A percentile compares a stretch with the other conserved stretches of the same genome.
Evolutionary conservation across 2,113 vertebrate genomes (phyloP).

Genomic region (Vireo altiloquus): DNA sequence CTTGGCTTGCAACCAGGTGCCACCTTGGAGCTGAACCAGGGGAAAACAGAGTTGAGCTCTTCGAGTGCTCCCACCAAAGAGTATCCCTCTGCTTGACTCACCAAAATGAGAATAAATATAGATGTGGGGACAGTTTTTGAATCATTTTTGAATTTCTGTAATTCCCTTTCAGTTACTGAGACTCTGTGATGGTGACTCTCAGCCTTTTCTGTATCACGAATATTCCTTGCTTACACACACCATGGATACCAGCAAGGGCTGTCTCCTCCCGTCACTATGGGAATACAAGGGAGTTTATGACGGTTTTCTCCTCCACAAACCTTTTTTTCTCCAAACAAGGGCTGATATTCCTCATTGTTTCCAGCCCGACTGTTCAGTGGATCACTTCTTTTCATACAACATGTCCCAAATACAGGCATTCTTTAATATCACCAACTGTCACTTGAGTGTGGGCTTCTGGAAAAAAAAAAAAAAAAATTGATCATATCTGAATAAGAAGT

Average conservation of each 20-base stretch:
- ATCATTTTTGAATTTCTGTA: not conserved
- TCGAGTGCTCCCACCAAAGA: not conserved
- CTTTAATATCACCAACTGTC: not conserved
- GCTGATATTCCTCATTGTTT: not conserved
- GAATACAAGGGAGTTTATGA: not conserved
- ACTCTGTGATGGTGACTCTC: not conserved
- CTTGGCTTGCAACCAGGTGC: not conserved
- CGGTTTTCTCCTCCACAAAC: not conserved
- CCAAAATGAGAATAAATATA: not conserved
- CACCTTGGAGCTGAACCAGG: not conserved
- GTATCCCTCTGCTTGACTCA: not conserved
- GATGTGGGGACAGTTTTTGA: not conserved
- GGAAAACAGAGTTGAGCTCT: not conserved
- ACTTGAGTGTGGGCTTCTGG: not conserved
- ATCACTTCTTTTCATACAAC: not conserved
- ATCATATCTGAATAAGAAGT: not conserved
- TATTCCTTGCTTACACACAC: not conserved
- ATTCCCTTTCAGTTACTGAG: not conserved
- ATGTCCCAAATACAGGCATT: not conserved
- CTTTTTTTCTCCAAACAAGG: not conserved
- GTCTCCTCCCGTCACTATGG: not conserved
- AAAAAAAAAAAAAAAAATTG: not conserved
- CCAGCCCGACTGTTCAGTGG: not conserved
- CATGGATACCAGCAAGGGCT: slow-evolving; percentile 4
- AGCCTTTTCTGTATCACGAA: not conserved